Base-by-base conservation (phyloP, 53 echinoderm and acorn worm genomes). In the Antedon mediterranea region DNA sequence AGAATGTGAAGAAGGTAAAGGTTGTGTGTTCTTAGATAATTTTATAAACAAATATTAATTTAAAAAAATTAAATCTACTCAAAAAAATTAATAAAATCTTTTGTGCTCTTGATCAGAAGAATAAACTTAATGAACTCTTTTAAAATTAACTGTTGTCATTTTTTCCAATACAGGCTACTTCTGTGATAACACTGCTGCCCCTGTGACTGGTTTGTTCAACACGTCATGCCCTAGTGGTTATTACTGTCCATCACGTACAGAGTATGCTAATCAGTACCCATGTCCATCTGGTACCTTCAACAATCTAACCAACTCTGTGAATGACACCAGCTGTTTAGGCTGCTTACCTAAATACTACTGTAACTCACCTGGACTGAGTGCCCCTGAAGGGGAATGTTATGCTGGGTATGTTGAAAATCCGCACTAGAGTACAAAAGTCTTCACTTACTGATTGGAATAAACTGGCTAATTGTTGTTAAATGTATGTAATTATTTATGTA, bases 141-240 rank as follows among this genome's bases (percentile, higher is more conserved):
- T n/a, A n/a, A n/a, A n/a, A n/a, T n/a, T n/a, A n/a, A n/a, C n/a
- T n/a, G n/a, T n/a, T n/a, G n/a, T n/a, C n/a, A n/a, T n/a, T 43
- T 57, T 15, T 31, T 43, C 42, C 3, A 26, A 7, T 71, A 8
- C 34, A 97, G 98, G 98, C 5, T 97, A 88, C 42, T 97, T 86
- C 88, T 97, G 98, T 79, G 92, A 97, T 76, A 97, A 97, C 86
- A 97, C 92, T 28, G 30, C 84, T n/a, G 86, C 88, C 28, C 88
- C 98, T 1, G 98, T 97, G 9, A 80, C 84, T 34, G 82, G 85
- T 70, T 85, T 90, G 43, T 84, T 84, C 41, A 86, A 86, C 27
- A 78, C 92, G 5, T 85, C 86, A 72, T 97, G 98, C 42, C 98
- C 92, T 8, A 29, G 89, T 0, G 98, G 98, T 23, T 84, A 90